Evolutionary conservation across 2,113 vertebrate species (phyloP).

Genomic region (Phylloscopus whistleri): DNA sequence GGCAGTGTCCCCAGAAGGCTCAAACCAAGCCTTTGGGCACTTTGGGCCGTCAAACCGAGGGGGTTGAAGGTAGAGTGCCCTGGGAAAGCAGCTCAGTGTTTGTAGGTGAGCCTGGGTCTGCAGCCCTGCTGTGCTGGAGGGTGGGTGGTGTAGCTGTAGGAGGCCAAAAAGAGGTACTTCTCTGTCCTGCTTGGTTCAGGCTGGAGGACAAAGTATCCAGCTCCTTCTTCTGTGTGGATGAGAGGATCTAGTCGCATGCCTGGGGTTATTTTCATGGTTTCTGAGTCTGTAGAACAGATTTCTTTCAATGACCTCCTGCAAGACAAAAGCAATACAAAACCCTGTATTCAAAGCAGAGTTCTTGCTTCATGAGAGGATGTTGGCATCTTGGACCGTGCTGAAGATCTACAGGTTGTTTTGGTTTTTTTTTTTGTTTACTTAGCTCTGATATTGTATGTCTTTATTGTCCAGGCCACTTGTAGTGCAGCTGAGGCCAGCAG

Average conservation of each 20-base stretch:
- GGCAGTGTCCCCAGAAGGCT: neutral
- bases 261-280: neutral
- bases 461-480: neutral
- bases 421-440: neutral
- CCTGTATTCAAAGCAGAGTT: neutral
- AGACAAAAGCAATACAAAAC: no score
- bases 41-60: neutral
- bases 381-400: neutral
- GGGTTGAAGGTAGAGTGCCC: neutral
- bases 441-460: neutral
- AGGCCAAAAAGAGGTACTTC: neutral
- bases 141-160: neutral
- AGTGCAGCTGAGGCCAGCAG: neutral
- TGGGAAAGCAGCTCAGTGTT: neutral
- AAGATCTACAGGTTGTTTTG: neutral
- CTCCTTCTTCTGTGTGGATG: neutral
- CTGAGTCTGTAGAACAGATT: neutral
- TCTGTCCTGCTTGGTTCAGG: neutral
- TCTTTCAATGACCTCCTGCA: neutral
- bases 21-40: neutral
- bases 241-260: neutral
- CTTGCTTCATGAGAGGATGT: neutral
- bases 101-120: neutral
- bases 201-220: neutral
- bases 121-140: neutral